Evolutionary conservation across 2,797 vertebrate genomes (phyloP).

Genomic region (Halcyon smyrnensis): DNA sequence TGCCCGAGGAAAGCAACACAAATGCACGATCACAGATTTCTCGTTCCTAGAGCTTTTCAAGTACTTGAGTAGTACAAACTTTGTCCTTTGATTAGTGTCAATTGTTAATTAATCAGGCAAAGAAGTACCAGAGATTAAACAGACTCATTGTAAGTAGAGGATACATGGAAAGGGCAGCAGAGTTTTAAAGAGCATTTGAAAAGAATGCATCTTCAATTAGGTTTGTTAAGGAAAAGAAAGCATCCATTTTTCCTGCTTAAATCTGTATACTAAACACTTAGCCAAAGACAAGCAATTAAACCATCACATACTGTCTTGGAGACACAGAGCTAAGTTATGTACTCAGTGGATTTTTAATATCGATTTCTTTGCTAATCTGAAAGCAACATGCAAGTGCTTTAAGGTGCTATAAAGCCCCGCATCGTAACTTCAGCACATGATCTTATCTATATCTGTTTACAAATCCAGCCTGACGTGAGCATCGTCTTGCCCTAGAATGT

Average conservation of each 20-base stretch:
- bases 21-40: background rate
- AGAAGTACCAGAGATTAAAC: background rate
- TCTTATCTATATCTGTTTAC: background rate
- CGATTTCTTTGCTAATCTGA: background rate
- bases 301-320: background rate
- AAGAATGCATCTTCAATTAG: background rate
- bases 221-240: background rate
- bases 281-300: background rate
- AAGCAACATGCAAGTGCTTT: background rate
- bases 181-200: background rate
- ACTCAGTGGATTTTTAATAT: background rate
- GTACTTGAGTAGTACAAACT: background rate
- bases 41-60: background rate
- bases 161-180: accelerated
- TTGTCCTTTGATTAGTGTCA: background rate
- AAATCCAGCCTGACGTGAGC: background rate
- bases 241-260: background rate
- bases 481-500: background rate
- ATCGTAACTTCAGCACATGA: background rate
- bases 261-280: background rate
- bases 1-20: background rate
- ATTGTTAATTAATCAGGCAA: background rate
- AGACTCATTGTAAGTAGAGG: background rate
- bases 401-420: background rate
- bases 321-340: background rate